Evolutionary conservation across 2,113 vertebrate species (phyloP).

Genomic region (Glaucidium brasilianum): DNA sequence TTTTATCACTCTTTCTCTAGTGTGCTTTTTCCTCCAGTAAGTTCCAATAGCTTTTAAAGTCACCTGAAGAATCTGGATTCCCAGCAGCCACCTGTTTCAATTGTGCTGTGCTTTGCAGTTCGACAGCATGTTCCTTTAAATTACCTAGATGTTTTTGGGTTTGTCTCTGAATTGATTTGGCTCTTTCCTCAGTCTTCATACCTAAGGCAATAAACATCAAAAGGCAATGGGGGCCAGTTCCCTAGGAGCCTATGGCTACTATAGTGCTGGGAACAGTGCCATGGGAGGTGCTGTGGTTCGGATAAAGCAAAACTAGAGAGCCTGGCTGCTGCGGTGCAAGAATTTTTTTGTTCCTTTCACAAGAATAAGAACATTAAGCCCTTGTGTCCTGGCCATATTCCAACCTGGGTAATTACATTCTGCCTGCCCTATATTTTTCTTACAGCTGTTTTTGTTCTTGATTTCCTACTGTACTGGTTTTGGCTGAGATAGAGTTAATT

Average conservation of each 20-base stretch:
- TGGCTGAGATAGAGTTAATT: not conserved
- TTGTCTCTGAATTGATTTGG: not conserved
- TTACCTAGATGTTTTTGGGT: not conserved
- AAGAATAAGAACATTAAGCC: not conserved
- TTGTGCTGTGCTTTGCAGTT: not conserved
- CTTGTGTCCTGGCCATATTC: not conserved
- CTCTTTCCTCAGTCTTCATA: not conserved
- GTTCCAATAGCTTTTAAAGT: not conserved
- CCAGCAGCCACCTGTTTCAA: not conserved
- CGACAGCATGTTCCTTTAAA: not conserved
- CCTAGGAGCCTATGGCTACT: not conserved
- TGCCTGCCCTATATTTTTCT: not conserved
- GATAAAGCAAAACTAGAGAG: not conserved
- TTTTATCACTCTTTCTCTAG: not conserved
- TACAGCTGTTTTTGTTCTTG: not conserved
- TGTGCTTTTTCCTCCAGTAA: not conserved
- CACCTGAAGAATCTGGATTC: not conserved
- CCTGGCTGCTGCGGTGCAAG: accelerated
- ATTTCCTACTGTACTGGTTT: not conserved
- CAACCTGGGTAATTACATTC: not conserved
- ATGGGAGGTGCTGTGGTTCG: not conserved
- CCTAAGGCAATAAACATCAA: not conserved
- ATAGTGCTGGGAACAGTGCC: not conserved
- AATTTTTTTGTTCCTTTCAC: not conserved
- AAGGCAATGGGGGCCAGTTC: not conserved